phyloP scores from a whole-genome alignment of 2,113 vertebrate species.

The Sander vitreus region DNA sequence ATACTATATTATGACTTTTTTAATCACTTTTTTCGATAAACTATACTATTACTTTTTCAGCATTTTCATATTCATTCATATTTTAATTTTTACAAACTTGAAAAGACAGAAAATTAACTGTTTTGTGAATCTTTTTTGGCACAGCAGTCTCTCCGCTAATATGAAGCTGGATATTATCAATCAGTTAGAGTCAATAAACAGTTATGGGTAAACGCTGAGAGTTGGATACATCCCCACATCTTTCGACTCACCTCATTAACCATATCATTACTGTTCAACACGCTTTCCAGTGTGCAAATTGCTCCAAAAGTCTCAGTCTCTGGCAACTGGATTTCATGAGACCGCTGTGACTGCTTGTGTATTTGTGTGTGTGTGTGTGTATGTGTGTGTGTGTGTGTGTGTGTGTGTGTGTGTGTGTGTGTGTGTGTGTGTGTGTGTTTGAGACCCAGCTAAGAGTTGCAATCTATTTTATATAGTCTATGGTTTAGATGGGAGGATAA shows the following conservation, averaged over 20 bases:
- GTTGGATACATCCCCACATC: constrained; percentile 52
- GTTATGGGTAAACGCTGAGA: constrained; percentile 45
- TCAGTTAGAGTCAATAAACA: constrained; percentile 62
- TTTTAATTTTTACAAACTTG: constrained; percentile 6
- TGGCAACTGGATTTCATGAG: constrained; percentile 32
- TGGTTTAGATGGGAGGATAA: constrained; percentile 36
- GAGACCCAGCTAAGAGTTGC: constrained; percentile 6
- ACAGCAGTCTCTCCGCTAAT: constrained; percentile 32
- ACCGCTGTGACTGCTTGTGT: constrained; percentile 2
- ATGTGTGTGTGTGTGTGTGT: background rate
- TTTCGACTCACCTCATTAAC: constrained; percentile 70
- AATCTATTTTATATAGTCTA: no score
- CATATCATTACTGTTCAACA: constrained; percentile 58
- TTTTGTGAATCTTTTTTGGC: constrained; percentile 30
- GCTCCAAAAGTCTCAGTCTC: constrained; percentile 41
- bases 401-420: background rate
- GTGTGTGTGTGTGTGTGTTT: background rate
- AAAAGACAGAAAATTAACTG: constrained; percentile 30
- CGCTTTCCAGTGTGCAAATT: constrained; percentile 26
- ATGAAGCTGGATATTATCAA: constrained; percentile 51
- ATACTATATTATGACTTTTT: no score
- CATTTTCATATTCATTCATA: no score
- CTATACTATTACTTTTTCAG: no score
- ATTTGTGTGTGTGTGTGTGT: constrained; percentile 3
- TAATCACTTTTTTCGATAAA: no score